These are phyloP conservation scores for Agonopterix arenella DNA, from an alignment of 2,888 invertebrate species.

Conservation along the genomic window DNA sequence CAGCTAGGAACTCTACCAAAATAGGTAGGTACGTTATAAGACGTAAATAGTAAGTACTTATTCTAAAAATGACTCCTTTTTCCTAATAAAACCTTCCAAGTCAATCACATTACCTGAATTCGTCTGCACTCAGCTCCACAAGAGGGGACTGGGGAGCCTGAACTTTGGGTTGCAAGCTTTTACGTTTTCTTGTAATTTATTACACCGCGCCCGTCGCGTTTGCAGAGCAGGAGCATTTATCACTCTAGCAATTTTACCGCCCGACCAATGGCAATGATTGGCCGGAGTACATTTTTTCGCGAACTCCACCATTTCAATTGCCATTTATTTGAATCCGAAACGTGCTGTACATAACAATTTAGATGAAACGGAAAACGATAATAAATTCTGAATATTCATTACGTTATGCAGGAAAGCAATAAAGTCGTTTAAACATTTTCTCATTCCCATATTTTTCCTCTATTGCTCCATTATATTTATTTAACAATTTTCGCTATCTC, in stretches of 20 bases:
- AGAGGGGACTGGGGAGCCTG: background rate
- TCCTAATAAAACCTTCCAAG: too few species aligned
- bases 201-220: conserved; percentile 24
- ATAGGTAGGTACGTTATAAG: too few species aligned
- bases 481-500: too few species aligned
- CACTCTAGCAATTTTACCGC: conserved; percentile 39
- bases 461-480: too few species aligned
- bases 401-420: background rate
- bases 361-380: background rate
- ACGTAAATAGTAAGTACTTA: too few species aligned
- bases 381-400: too few species aligned
- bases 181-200: conserved; percentile 56
- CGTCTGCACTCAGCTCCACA: conserved; percentile 19
- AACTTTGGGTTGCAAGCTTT: conserved; percentile 32
- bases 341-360: background rate
- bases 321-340: conserved; percentile 24
- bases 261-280: conserved; percentile 46
- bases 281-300: conserved; percentile 29
- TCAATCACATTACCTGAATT: conserved; percentile 1
- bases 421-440: background rate
- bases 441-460: too few species aligned
- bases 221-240: conserved; percentile 35
- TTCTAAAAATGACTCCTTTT: too few species aligned
- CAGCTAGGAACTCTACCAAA: too few species aligned
- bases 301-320: conserved; percentile 28